Conservation (phyloP, 2,888 invertebrate genomes). For the Crioceris asparagi region DNA sequence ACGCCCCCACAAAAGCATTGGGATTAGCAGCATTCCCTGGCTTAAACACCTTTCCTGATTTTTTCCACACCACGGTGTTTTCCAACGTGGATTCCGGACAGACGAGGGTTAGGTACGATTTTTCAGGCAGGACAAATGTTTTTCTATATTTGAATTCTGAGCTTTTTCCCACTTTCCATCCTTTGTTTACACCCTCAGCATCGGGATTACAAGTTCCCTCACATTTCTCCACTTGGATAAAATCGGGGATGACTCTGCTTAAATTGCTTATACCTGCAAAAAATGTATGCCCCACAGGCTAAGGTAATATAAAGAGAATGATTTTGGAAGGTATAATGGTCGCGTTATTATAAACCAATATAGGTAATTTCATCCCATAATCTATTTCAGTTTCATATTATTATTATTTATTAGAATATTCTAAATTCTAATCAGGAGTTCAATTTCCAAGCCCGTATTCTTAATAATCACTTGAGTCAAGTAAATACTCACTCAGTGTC, state of each 20-base stretch:
- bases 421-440: no score
- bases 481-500: no score
- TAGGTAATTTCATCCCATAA: neutral
- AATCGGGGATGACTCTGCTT: slow-evolving; percentile 42
- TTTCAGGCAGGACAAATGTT: slow-evolving; percentile 42
- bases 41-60: slow-evolving; percentile 40
- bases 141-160: slow-evolving; percentile 41
- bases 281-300: no score
- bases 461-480: no score
- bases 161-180: slow-evolving; percentile 38
- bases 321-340: neutral
- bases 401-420: no score
- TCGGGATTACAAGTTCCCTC: slow-evolving; percentile 36
- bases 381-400: no score
- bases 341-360: neutral
- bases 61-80: slow-evolving; percentile 45
- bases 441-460: no score
- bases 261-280: slow-evolving; percentile 40
- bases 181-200: slow-evolving; percentile 32
- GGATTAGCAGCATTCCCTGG: slow-evolving; percentile 30
- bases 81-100: slow-evolving; percentile 45
- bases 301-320: no score
- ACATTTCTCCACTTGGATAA: slow-evolving; percentile 36
- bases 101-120: slow-evolving; percentile 42
- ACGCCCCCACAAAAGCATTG: slow-evolving; percentile 40